Conservation (phyloP, 2,797 vertebrate genomes). For the Pangasius macronema region DNA sequence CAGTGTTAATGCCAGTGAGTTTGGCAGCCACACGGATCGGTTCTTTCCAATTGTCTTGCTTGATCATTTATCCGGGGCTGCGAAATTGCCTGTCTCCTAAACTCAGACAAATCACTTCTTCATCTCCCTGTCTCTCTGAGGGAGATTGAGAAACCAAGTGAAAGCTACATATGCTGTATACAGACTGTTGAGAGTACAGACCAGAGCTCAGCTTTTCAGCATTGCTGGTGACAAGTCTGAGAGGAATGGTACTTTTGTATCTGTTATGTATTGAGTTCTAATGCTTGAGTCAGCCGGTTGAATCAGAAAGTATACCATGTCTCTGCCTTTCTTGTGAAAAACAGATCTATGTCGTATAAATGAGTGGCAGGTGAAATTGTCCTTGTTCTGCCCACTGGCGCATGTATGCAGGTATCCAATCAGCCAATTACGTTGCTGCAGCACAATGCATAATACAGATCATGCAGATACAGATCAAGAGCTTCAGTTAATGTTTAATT, state of each 20-base stretch:
- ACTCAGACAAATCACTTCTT: conserved; percentile 59
- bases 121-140: conserved; percentile 43
- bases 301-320: too few species aligned
- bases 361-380: too few species aligned
- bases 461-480: too few species aligned
- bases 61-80: conserved; percentile 44
- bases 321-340: too few species aligned
- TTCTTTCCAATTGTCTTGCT: conserved; percentile 48
- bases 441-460: too few species aligned
- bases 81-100: conserved; percentile 55
- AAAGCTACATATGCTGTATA: conserved; percentile 36
- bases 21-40: conserved; percentile 41
- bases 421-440: too few species aligned
- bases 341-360: too few species aligned
- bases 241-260: conserved; percentile 1
- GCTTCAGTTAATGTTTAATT: too few species aligned
- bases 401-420: too few species aligned
- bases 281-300: background rate
- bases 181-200: conserved; percentile 29
- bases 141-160: conserved; percentile 49
- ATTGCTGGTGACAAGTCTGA: background rate
- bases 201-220: background rate
- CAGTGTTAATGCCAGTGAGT: conserved; percentile 38
- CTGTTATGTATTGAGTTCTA: background rate
- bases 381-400: too few species aligned